phyloP scores from a whole-genome alignment of 1,140 invertebrate species.

The Papilio xuthus region DNA sequence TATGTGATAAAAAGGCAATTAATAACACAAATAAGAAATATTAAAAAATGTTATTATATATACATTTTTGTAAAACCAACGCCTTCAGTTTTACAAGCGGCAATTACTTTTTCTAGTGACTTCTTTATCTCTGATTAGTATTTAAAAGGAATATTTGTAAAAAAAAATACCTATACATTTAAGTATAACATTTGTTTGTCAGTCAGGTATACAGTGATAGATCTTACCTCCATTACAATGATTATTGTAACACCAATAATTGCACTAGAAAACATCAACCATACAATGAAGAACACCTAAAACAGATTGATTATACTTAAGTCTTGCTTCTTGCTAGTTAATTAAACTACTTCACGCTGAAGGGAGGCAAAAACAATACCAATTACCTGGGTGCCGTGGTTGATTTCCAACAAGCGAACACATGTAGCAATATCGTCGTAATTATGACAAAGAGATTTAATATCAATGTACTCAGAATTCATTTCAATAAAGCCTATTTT shows the following conservation, averaged over 20 bases:
- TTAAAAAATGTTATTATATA: neutral
- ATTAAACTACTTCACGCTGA: too few species aligned
- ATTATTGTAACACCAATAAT: constrained; percentile 60
- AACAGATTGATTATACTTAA: neutral
- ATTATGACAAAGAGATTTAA: constrained; percentile 57
- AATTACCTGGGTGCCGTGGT: constrained; percentile 62
- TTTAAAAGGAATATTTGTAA: too few species aligned
- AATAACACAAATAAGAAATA: too few species aligned
- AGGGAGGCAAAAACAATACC: neutral
- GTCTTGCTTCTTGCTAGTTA: neutral
- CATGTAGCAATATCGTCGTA: constrained; percentile 60
- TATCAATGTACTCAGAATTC: constrained; percentile 42
- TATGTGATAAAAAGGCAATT: neutral
- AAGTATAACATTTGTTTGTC: neutral
- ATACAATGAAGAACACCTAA: constrained; percentile 62
- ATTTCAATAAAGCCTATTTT: constrained; percentile 53
- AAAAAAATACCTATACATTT: neutral
- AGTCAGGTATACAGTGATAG: neutral
- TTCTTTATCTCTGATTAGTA: neutral
- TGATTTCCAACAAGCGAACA: constrained; percentile 55
- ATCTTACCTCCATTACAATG: constrained; percentile 53
- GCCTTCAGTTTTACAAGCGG: neutral
- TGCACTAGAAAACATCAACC: constrained; percentile 66
- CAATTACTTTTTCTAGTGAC: neutral
- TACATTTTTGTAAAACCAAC: neutral